Percentiles rank a stretch among this genome's conserved stretches.
Conservation (phyloP, 1,140 invertebrate genomes). For the Drosophila carrolli region DNA sequence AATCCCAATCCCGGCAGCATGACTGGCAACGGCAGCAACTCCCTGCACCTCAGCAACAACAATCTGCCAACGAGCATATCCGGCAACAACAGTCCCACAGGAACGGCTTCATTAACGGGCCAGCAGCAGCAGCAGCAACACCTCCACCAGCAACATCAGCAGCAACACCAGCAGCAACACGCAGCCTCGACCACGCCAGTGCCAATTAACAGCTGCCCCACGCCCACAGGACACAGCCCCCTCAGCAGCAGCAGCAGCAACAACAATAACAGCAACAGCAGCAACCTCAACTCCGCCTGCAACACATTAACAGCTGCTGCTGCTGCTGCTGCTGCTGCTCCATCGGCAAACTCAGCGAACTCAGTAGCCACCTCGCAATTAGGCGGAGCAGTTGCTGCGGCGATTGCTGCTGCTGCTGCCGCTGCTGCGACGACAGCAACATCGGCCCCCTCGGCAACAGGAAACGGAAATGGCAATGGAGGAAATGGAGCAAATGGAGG, state of each 20-base stretch:
- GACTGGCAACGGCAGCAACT: constrained; percentile 29
- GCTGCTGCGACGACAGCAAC: constrained; percentile 52
- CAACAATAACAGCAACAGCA: constrained; percentile 25
- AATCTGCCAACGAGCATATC: constrained; percentile 61
- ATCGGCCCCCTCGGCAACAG: constrained; percentile 29
- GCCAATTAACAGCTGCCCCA: constrained; percentile 74
- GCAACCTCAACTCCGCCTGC: constrained; percentile 61
- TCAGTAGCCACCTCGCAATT: constrained; percentile 59
- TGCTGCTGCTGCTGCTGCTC: constrained; percentile 41
- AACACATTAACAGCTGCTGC: constrained; percentile 75
- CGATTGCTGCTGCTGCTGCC: constrained; percentile 41
- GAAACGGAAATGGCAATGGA: constrained; percentile 39
- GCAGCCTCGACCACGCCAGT: constrained; percentile 66
- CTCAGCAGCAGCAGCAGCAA: constrained; percentile 44
- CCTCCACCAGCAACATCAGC: constrained; percentile 42
- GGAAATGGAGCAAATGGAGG: constrained; percentile 3
- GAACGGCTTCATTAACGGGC: constrained; percentile 74
- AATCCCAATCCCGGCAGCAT: constrained; percentile 62
- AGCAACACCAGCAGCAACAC: constrained; percentile 65
- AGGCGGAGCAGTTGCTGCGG: constrained; percentile 46
- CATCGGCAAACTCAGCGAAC: constrained; percentile 49
- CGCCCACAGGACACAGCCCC: constrained; percentile 76
- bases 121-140: constrained; percentile 46
- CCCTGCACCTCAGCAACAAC: constrained; percentile 39
- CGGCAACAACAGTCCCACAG: constrained; percentile 58